Evolutionary conservation across 2,888 invertebrate genomes (phyloP).

Genomic region (Mimumesa dahlbomi): DNA sequence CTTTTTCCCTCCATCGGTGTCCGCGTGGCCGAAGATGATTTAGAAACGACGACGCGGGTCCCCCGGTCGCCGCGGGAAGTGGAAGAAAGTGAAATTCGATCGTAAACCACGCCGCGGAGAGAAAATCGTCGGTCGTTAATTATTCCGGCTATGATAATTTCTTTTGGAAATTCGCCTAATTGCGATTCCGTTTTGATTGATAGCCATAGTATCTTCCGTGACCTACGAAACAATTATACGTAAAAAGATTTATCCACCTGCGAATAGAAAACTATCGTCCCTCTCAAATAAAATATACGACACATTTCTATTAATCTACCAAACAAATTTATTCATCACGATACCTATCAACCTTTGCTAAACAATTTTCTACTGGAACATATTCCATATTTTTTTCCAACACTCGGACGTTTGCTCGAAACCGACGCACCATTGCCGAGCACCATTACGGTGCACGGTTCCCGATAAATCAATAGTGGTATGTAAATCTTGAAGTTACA

Average conservation of each 20-base stretch:
- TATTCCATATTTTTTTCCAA: too few species aligned
- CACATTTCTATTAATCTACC: too few species aligned
- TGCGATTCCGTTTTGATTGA: constrained; percentile 47
- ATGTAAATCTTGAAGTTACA: constrained; percentile 63
- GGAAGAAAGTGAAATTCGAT: constrained; percentile 52
- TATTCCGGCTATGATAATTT: constrained; percentile 27
- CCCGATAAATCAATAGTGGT: constrained; percentile 63
- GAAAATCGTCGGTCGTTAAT: constrained; percentile 46
- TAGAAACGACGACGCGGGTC: constrained; percentile 22
- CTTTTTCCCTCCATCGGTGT: background rate
- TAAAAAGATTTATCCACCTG: too few species aligned
- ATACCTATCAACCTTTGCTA: too few species aligned
- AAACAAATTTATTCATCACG: too few species aligned
- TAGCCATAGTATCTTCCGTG: constrained; percentile 19
- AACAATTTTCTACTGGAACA: too few species aligned
- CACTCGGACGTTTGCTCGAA: background rate
- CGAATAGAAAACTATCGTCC: too few species aligned
- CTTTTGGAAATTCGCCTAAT: constrained; percentile 39
- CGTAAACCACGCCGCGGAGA: constrained; percentile 49
- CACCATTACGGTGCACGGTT: constrained; percentile 32
- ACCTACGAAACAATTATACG: too few species aligned
- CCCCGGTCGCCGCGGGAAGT: background rate
- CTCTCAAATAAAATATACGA: too few species aligned
- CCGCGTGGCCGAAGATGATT: constrained; percentile 18
- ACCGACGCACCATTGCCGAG: constrained; percentile 22